Conservation (phyloP, 2,113 vertebrate species). For the Indicator indicator region DNA sequence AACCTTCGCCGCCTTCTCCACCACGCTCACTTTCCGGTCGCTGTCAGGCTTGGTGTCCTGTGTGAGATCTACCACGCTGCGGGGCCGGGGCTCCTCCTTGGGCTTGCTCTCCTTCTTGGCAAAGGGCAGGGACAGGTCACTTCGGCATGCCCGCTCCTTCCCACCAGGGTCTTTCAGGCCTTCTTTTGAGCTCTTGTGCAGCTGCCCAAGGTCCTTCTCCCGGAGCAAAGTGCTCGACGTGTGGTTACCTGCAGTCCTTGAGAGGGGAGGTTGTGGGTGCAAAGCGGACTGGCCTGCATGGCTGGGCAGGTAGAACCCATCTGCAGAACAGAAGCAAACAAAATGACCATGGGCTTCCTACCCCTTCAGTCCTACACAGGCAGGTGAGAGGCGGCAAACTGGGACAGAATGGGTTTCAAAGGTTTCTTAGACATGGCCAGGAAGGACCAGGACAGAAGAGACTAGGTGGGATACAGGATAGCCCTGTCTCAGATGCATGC, state of each 20-base stretch:
- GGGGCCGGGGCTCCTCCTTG: slow-evolving; percentile 76
- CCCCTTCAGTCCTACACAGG: not conserved
- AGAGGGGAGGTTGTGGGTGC: slow-evolving; percentile 80
- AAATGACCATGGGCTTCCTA: not conserved
- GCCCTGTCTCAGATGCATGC: not conserved
- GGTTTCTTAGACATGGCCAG: not conserved
- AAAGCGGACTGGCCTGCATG: slow-evolving; percentile 77
- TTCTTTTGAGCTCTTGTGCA: slow-evolving; percentile 84
- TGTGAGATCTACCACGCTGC: slow-evolving; percentile 84
- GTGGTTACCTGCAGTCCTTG: slow-evolving; percentile 76
- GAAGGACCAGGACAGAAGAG: not conserved
- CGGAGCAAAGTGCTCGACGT: slow-evolving; percentile 74
- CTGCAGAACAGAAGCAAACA: slow-evolving; percentile 70
- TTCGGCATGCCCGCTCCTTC: slow-evolving; percentile 77
- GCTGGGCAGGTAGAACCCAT: slow-evolving; percentile 89
- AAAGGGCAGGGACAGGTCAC: slow-evolving; percentile 69
- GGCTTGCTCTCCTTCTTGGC: slow-evolving; percentile 78
- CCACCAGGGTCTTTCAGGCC: slow-evolving; percentile 69
- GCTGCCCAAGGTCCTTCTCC: slow-evolving; percentile 77
- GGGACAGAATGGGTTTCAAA: rapidly evolving
- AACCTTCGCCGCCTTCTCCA: slow-evolving; percentile 68
- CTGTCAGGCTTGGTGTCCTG: slow-evolving; percentile 82
- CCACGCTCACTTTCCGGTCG: slow-evolving; percentile 79
- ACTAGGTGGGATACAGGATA: not conserved
- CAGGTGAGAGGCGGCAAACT: rapidly evolving